Conservation (phyloP, 2,888 invertebrate genomes). For the Hypselothyrea guttata region DNA sequence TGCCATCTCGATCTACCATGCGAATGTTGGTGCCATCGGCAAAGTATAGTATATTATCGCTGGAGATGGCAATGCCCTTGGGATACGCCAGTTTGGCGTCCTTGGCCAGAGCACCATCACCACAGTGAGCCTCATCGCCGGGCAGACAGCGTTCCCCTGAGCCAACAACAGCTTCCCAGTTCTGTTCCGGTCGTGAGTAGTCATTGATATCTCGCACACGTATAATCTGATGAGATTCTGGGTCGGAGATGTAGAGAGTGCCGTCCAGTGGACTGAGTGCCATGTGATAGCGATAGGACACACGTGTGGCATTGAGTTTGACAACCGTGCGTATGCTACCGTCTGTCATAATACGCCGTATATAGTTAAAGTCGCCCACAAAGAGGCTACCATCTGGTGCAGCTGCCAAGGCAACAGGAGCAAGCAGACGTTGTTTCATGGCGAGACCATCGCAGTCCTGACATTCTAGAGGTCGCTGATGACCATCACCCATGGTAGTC, state of each 20-base stretch:
- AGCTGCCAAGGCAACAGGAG: conserved; percentile 95
- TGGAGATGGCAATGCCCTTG: conserved; percentile 97
- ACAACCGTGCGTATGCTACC: conserved; percentile 85
- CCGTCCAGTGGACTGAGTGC: conserved; percentile 97
- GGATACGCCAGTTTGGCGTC: conserved; percentile 97
- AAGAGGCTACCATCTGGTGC: conserved; percentile 96
- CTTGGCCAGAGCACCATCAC: conserved; percentile 95
- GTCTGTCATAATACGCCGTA: conserved; percentile 92
- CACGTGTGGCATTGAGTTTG: conserved; percentile 91
- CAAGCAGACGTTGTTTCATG: conserved; percentile 90
- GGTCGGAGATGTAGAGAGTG: conserved; percentile 96
- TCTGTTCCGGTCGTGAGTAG: conserved; percentile 92
- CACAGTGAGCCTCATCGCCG: conserved; percentile 96
- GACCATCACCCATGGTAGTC: conserved; percentile 95
- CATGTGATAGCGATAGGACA: conserved; percentile 98
- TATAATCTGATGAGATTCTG: conserved; percentile 96
- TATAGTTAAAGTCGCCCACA: conserved; percentile 97
- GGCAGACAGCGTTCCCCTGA: conserved; percentile 96
- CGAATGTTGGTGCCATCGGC: conserved; percentile 97
- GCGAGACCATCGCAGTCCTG: conserved; percentile 91
- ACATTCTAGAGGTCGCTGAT: conserved; percentile 94
- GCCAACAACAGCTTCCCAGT: conserved; percentile 97
- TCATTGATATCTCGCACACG: conserved; percentile 92
- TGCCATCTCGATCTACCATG: conserved; percentile 95
- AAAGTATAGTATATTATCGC: conserved; percentile 95